Percentiles rank a stretch among this genome's conserved stretches.
These are phyloP conservation scores for Hyles vespertilio DNA, from an alignment of 1,140 invertebrate species.

Conservation along the genomic window DNA sequence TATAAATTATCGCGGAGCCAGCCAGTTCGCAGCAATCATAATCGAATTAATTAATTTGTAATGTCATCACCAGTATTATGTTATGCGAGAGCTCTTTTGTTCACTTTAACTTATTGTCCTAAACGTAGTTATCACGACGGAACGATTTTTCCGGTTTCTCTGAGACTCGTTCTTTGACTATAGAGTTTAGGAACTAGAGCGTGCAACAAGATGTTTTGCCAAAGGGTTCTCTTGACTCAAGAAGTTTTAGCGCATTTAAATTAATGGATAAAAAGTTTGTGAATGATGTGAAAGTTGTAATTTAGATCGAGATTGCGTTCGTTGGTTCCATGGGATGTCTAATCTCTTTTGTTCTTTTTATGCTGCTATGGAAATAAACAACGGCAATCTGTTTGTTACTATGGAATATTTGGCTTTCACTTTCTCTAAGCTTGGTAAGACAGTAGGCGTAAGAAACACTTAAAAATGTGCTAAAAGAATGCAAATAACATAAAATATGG, in stretches of 20 bases:
- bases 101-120: background rate
- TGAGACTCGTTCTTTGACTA: slow-evolving; percentile 27
- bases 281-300: slow-evolving; percentile 18
- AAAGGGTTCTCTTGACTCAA: slow-evolving; percentile 15
- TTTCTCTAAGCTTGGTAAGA: background rate
- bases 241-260: too few relatives aligned
- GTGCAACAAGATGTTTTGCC: slow-evolving; percentile 18
- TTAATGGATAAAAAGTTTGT: too few relatives aligned
- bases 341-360: too few relatives aligned
- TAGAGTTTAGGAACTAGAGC: slow-evolving; percentile 44
- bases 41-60: slow-evolving; percentile 25
- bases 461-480: too few relatives aligned
- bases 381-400: too few relatives aligned
- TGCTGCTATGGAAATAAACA: too few relatives aligned
- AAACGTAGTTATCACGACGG: background rate
- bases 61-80: slow-evolving; percentile 19
- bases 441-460: background rate
- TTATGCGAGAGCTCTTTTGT: background rate
- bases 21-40: slow-evolving; percentile 16
- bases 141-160: slow-evolving; percentile 20
- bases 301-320: slow-evolving; percentile 14
- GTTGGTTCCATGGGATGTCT: background rate
- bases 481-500: too few relatives aligned
- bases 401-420: background rate
- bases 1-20: slow-evolving; percentile 13